Evolutionary conservation across 2,888 invertebrate species (phyloP).

Genomic region (Rosalia funebris): DNA sequence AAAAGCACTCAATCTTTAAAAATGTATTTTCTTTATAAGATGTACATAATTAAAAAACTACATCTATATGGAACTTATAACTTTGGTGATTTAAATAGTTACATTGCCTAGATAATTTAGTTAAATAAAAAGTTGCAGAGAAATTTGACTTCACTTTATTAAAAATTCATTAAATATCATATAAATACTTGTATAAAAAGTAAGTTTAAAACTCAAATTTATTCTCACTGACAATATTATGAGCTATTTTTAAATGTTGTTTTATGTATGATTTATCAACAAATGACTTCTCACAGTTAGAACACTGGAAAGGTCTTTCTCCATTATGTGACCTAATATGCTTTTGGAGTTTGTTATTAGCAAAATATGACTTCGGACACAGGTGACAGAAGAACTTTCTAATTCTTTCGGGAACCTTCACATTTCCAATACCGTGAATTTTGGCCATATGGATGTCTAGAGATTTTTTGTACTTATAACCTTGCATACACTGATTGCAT

Average conservation of each 20-base stretch:
- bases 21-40: too few species aligned
- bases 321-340: constrained; percentile 57
- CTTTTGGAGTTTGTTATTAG: constrained; percentile 56
- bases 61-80: too few species aligned
- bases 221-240: constrained; percentile 50
- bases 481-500: constrained; percentile 67
- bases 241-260: constrained; percentile 66
- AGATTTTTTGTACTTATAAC: constrained; percentile 66
- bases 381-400: constrained; percentile 62
- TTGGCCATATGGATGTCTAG: constrained; percentile 68
- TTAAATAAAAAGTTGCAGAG: too few species aligned
- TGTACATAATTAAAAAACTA: too few species aligned
- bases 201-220: constrained; percentile 6
- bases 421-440: constrained; percentile 60
- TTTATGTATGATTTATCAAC: constrained; percentile 68
- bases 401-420: constrained; percentile 65
- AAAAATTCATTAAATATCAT: too few species aligned
- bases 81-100: too few species aligned
- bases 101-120: too few species aligned
- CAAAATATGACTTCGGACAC: constrained; percentile 55
- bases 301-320: constrained; percentile 55
- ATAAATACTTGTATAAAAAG: too few species aligned
- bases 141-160: too few species aligned
- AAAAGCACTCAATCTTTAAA: too few species aligned
- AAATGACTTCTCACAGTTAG: constrained; percentile 54